Conservation (phyloP, 2,888 invertebrate species). For the Sinotaia quadrata region DNA sequence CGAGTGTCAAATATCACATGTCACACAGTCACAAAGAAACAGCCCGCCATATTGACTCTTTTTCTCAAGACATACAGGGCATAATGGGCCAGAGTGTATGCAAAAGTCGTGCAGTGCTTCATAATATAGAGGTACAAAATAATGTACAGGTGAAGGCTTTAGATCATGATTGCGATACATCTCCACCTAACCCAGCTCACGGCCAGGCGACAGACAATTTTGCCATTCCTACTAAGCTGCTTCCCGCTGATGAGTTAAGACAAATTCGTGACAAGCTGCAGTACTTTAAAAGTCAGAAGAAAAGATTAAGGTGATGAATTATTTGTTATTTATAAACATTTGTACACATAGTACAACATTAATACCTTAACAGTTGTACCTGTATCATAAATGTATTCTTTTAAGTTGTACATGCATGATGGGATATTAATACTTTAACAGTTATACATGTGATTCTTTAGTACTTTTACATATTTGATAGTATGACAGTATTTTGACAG, state of each 20-base stretch:
- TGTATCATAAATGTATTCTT: no score
- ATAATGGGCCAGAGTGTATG: no score
- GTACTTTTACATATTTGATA: no score
- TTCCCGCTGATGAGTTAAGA: constrained; percentile 49
- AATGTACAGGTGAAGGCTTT: constrained; percentile 15
- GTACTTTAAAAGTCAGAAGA: constrained; percentile 55
- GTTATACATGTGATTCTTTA: no score
- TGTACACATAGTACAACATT: no score
- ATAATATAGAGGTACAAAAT: background rate
- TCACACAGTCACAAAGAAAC: background rate
- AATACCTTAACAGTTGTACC: no score
- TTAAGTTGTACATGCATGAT: no score
- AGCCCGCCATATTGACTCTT: background rate
- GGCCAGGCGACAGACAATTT: constrained; percentile 23
- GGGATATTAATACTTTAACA: no score
- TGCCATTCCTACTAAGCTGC: constrained; percentile 24
- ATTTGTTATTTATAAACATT: no score
- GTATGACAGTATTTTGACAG: no score
- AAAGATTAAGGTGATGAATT: constrained; percentile 61
- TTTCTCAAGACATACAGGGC: background rate
- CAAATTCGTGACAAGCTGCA: constrained; percentile 56
- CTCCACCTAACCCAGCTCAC: constrained; percentile 17
- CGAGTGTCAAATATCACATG: background rate
- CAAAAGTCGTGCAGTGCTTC: background rate
- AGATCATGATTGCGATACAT: constrained; percentile 22